Percentiles rank a stretch among this genome's conserved stretches.
Conservation (phyloP, 2,113 vertebrate species). For the Hypocryptadius cinnamomeus region DNA sequence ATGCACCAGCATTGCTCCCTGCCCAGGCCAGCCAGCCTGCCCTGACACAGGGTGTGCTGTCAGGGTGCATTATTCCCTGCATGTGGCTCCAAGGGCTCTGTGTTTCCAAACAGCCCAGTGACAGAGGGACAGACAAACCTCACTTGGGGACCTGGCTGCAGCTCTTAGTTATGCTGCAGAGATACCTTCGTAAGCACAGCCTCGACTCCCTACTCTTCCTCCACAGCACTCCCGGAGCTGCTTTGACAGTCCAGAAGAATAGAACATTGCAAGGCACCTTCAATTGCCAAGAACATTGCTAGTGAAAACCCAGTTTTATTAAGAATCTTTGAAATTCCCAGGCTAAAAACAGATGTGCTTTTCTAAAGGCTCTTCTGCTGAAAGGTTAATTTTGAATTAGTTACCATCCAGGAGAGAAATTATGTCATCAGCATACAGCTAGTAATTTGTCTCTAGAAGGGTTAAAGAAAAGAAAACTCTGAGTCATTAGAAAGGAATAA, state of each 20-base stretch:
- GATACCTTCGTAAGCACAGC: neutral
- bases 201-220: neutral
- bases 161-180: neutral
- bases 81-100: neutral
- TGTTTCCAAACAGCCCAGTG: rapidly evolving
- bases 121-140: neutral
- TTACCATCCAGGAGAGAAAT: neutral
- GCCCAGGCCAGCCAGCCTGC: neutral
- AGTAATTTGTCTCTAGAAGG: neutral
- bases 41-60: neutral
- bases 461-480: constrained; percentile 10
- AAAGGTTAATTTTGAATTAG: neutral
- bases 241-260: neutral
- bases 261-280: neutral
- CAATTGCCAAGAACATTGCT: neutral
- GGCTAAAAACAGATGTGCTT: neutral
- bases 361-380: neutral
- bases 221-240: neutral
- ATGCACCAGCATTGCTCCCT: rapidly evolving
- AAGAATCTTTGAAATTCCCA: neutral
- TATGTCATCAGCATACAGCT: neutral
- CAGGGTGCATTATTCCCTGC: neutral
- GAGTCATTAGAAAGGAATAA: constrained; percentile 21
- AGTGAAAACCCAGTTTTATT: neutral
- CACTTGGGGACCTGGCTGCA: no score